Base-by-base conservation (phyloP, 2,113 vertebrate genomes). In the Phrynosoma platyrhinos region DNA sequence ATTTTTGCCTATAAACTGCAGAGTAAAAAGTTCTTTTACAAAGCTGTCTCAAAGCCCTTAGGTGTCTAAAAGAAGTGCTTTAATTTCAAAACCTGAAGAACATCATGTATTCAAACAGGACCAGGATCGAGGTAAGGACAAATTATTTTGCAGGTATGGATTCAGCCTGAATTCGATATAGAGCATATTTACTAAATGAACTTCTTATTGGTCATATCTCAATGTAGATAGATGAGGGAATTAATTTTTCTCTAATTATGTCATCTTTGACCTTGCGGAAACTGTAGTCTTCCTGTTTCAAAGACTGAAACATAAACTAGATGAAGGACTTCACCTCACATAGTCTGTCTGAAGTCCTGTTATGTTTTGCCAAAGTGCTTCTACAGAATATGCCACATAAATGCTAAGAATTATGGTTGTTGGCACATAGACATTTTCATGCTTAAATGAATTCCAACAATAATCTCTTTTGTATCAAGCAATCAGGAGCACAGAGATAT, bases 381-480 rank as follows among this genome's bases (percentile, higher is more conserved):
- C 40, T 21, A 23, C 36, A 82, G 62, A 77, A 68, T 64, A 52
- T 68, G 21, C 16, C 32, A 9, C 14, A 71, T 40, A 58, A 79
- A 25, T 42, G 64, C 75, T 84, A 62, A 84, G 36, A 72, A 47
- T 69, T 62, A 10, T 68, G 42, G 23, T 55, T 77, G 66, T 69
- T 53, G 4, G 12, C 23, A 64, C 4, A 2, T 64, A 52, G 6
- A 76, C 47, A 10, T n/a, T 40, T 76, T 75, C 30, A 53, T 0
- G 75, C 7, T 82, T 89, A 82, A 47, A 36, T 4, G 0, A 77
- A 66, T 90, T 88, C 21, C 20, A 85, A 8, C 69, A 91, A 83
- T 80, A 71, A 91, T 68, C 23, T 68, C 32, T 75, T 91, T 88
- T 14, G 86, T 68, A 90, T 58, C 84, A 90, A 85, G 83, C 62